These are phyloP conservation scores for Pycnonotus jocosus DNA, from an alignment of 2,113 vertebrate species.

Conservation along the genomic window DNA sequence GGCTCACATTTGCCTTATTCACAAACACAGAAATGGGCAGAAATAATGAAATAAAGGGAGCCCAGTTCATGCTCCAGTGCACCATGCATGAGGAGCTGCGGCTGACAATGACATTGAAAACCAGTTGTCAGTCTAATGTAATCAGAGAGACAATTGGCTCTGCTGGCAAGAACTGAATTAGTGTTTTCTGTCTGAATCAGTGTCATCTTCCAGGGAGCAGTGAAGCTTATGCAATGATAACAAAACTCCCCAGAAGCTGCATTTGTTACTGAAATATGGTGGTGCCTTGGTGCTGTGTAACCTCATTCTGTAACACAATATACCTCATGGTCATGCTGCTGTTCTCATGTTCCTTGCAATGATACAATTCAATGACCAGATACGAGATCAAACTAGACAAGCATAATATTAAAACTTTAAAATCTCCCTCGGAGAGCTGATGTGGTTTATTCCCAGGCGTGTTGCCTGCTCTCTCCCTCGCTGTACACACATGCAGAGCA, in stretches of 20 bases:
- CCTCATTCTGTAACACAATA: conserved; percentile 65
- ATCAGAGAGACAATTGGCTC: conserved; percentile 68
- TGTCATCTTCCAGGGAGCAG: conserved; percentile 61
- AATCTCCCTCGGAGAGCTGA: neutral
- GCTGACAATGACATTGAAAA: conserved; percentile 71
- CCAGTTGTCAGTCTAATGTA: conserved; percentile 70
- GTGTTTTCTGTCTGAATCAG: conserved; percentile 69
- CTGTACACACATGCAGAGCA: neutral
- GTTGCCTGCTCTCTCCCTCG: neutral
- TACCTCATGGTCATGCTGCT: conserved; percentile 62
- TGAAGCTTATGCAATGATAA: conserved; percentile 64
- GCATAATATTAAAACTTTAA: conserved; percentile 41
- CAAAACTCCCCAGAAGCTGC: conserved; percentile 68
- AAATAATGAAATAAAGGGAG: conserved; percentile 61
- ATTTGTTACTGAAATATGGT: conserved; percentile 67
- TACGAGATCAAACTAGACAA: conserved; percentile 62
- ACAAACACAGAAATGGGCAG: conserved; percentile 5
- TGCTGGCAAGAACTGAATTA: conserved; percentile 71
- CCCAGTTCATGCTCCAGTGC: conserved; percentile 52
- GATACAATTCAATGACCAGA: conserved; percentile 50
- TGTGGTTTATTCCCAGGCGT: neutral
- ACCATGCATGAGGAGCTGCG: neutral
- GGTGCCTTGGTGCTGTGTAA: conserved; percentile 62
- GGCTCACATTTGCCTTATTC: neutral
- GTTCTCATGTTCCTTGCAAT: conserved; percentile 46